Base-by-base conservation (phyloP, 2,888 invertebrate genomes). In the Meliscaeva auricollis region DNA sequence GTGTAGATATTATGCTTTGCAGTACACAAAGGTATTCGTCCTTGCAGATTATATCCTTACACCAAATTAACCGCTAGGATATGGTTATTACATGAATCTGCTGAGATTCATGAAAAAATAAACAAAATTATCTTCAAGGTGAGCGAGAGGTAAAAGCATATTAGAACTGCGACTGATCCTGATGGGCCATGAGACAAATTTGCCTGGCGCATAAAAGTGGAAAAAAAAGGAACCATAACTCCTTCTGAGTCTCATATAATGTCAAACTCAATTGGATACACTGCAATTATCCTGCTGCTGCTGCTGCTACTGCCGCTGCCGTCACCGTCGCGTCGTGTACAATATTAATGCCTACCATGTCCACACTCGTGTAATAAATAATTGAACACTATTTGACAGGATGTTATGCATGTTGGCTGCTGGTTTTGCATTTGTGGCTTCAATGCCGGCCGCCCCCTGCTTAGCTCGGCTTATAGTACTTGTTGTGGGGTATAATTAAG, bases 341-440 rank as follows among this genome's bases (percentile, higher is more conserved):
- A 85, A 69, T 76, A 80, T 85, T 85, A 77, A 85, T 77, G 64
- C 73, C 73, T 52, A 73, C 80, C 68, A 77, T 85, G 85, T 85
- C 85, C 85, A 85, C 85, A 85, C 85, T 74, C 76, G 80, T 85
- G 85, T 85, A 85, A 85, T 85, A 85, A 85, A 85, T 85, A 85
- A 85, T 85, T 85, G 85, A 85, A 85, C 85, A 80, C 85, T 69
- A 85, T 85, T 85, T 85, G 85, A 80, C 85, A 85, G 85, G 76
- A 85, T 85, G 85, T 80, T 80, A 80, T 80, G 85, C 85, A 85
- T 77, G 80, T 80, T 80, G 80, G 76, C 72, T 80, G 79, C 58
- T 76, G 80, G 84, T 76, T 84, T 80, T 80, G 84, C 79, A 84
- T 76, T 66, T 84, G 68, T 58, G 75, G 70, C 79, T 68, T 64